Percentiles rank a stretch among this genome's conserved stretches.
These are phyloP conservation scores for Dipodomys stephensi DNA, from an alignment of 2,113 vertebrate genomes.

Conservation along the genomic window DNA sequence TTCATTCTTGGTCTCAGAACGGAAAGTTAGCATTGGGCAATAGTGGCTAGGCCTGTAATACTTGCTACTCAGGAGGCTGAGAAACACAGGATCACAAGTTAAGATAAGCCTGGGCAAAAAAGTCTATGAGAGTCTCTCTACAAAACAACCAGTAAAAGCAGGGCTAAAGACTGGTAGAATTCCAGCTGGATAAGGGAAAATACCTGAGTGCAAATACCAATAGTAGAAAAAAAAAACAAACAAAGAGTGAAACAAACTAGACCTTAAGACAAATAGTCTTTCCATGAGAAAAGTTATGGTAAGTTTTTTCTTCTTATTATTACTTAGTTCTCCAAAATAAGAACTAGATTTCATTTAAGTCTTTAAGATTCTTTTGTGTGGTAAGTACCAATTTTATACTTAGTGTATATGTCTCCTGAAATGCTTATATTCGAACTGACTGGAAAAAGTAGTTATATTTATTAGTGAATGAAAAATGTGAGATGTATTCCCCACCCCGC, in stretches of 20 bases:
- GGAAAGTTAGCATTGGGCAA: background rate
- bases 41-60: too few relatives aligned
- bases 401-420: background rate
- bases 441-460: conserved; percentile 46
- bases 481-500: too few relatives aligned
- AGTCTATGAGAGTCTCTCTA: too few relatives aligned
- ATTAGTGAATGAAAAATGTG: conserved; percentile 4
- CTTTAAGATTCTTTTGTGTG: background rate
- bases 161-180: too few relatives aligned
- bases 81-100: too few relatives aligned
- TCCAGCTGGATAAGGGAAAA: too few relatives aligned
- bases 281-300: background rate
- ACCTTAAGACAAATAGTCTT: background rate
- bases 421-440: background rate
- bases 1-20: background rate
- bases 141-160: too few relatives aligned
- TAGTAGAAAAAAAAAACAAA: too few relatives aligned
- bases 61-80: too few relatives aligned
- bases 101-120: too few relatives aligned
- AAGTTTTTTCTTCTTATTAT: background rate
- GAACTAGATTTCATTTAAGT: conserved; percentile 32
- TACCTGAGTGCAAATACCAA: too few relatives aligned
- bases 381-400: conserved; percentile 10
- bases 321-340: conserved; percentile 9
- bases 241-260: too few relatives aligned